A percentile compares a stretch with the other conserved stretches of the same genome.
Conservation (phyloP, 2,113 vertebrate species). For the Tragelaphus buxtoni region DNA sequence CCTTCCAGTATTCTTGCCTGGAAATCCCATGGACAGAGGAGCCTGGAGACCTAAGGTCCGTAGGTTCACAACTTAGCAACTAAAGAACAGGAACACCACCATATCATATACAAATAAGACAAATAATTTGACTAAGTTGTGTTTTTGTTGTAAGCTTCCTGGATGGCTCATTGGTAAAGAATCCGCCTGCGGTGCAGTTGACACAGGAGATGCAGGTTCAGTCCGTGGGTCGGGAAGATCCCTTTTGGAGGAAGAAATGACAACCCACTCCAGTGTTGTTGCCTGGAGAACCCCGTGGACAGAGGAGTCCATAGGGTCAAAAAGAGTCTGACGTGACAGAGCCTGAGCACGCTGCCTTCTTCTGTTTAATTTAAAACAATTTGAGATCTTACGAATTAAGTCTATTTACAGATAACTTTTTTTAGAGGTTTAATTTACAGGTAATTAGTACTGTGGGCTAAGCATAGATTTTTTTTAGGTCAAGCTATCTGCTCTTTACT, state of each 20-base stretch:
- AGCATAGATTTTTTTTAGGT: background rate
- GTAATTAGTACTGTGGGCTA: background rate
- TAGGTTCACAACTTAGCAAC: background rate
- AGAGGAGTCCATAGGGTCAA: background rate
- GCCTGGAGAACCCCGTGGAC: background rate
- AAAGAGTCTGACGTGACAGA: background rate
- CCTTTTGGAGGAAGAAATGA: background rate
- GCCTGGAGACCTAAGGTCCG: background rate
- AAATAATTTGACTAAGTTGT: background rate
- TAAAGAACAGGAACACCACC: background rate
- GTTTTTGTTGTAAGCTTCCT: background rate
- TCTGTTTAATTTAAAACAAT: slow-evolving; percentile 3
- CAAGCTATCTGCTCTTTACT: background rate
- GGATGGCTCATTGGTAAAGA: background rate
- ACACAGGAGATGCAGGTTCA: background rate
- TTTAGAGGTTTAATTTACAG: background rate
- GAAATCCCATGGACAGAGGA: background rate
- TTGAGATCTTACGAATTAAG: background rate
- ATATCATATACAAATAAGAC: background rate
- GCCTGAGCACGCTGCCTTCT: background rate
- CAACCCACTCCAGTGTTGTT: background rate
- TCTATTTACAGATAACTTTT: background rate
- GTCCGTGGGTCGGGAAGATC: background rate
- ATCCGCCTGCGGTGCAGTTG: background rate
- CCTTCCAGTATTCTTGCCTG: background rate